Base-by-base conservation (phyloP, 2,888 invertebrate species). In the Agrotis ipsilon region DNA sequence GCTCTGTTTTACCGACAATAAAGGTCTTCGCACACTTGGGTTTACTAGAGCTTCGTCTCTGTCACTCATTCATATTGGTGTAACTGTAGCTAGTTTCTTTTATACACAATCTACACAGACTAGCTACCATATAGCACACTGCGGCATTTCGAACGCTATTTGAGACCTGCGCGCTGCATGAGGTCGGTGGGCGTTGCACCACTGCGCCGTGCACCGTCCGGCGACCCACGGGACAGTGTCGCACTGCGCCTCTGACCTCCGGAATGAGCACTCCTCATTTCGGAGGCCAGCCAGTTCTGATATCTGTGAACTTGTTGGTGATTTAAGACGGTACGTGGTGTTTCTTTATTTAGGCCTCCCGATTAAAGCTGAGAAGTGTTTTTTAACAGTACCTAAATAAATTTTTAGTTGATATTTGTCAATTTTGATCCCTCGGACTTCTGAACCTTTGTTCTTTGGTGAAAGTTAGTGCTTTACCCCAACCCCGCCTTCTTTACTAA, bases 101-200 rank as follows among this genome's bases (percentile, higher is more conserved):
- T 52, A 3, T 51, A 18, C 2, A 18, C 14, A 51, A 21, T 5
- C 21, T 14, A 21, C 21, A 16, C 7, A 51, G 16, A 21, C 51
- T 21, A 16, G 13, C 21, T n/a, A 60, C 43, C 14, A 24, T 39
- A 73, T 74, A 67, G 45, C 21, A 39, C 19, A 74, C 60, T 74
- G 67, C 74, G 73, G 55, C 24, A 6, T 60, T 55, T 72, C 73
- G 73, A 52, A 13, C 72, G 43, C 16, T n/a, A 19, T 3, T 52
- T 11, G 5, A 16, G 51, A 49, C 65, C 51, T 78, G 78, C 68
- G 74, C 68, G 18, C n/a, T 78, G 78, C 62, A 65, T 6, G 11
- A 16, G 19, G 2, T 39, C 18, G 0, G 57, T 48, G 62, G 65
- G 62, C 49, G 58, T 65, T 77, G 71, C 71, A 75, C 24, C 62